Percentiles rank a stretch among this genome's conserved stretches.
phyloP scores from a whole-genome alignment of 2,113 vertebrate species.

The Macroglossus sobrinus region DNA sequence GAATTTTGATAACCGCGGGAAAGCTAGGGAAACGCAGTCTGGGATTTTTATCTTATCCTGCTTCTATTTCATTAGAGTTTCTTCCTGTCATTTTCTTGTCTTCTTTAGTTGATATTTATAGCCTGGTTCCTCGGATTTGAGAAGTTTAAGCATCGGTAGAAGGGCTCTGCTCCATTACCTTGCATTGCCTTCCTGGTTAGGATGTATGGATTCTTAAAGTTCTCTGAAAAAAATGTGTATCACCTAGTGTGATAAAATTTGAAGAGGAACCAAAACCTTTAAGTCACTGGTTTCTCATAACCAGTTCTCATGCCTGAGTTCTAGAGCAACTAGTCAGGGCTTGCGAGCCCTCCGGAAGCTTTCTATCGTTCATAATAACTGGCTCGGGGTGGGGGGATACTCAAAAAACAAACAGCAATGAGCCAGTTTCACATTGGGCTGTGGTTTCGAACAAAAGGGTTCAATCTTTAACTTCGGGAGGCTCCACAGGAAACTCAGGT shows the following conservation, averaged over 20 bases:
- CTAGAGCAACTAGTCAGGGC: background rate
- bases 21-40: background rate
- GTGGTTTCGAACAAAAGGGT: background rate
- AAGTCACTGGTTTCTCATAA: background rate
- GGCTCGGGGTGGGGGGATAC: background rate
- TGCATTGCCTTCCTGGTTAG: background rate
- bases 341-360: background rate
- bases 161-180: background rate
- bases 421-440: background rate
- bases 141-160: background rate
- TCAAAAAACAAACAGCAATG: background rate
- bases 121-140: background rate
- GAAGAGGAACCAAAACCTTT: background rate
- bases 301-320: background rate
- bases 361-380: background rate
- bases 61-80: background rate
- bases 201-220: background rate
- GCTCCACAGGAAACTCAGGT: background rate
- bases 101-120: background rate
- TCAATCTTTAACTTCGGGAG: background rate
- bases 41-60: background rate
- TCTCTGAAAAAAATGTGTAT: background rate
- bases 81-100: background rate
- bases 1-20: background rate
- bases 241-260: background rate